phyloP scores from a whole-genome alignment of 2,888 invertebrate genomes.

The Dryobotodes eremita region DNA sequence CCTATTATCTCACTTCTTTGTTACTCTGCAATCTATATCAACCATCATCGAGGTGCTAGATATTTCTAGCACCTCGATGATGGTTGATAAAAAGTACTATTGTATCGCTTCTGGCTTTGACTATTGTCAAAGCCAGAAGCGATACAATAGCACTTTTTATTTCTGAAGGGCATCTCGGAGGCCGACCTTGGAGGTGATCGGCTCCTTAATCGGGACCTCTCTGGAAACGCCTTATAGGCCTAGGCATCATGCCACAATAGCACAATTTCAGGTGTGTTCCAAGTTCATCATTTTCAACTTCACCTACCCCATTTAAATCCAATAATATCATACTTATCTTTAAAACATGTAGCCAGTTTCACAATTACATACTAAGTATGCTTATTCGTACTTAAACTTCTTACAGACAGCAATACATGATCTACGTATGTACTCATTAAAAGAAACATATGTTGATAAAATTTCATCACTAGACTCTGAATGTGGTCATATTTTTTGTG shows the following conservation, averaged over 20 bases:
- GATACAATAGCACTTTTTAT: not conserved
- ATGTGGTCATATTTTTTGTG: conserved; percentile 35
- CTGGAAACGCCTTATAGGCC: not conserved
- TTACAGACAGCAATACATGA: not conserved
- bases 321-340: not conserved
- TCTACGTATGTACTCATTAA: not conserved
- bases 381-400: not conserved
- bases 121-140: not conserved
- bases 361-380: not conserved
- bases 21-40: not conserved
- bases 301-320: not conserved
- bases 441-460: conserved; percentile 12
- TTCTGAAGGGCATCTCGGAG: not conserved
- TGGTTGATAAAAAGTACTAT: not conserved
- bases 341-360: not conserved
- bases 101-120: not conserved
- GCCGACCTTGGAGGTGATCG: not conserved
- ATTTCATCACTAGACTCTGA: not conserved
- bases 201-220: not conserved
- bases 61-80: too few species aligned
- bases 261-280: not conserved
- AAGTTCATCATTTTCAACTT: not conserved
- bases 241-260: not conserved
- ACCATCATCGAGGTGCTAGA: too few species aligned
- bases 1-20: too few species aligned